These are phyloP conservation scores for Brevimyrus niger DNA, from an alignment of 2,113 vertebrate species.

Conservation along the genomic window DNA sequence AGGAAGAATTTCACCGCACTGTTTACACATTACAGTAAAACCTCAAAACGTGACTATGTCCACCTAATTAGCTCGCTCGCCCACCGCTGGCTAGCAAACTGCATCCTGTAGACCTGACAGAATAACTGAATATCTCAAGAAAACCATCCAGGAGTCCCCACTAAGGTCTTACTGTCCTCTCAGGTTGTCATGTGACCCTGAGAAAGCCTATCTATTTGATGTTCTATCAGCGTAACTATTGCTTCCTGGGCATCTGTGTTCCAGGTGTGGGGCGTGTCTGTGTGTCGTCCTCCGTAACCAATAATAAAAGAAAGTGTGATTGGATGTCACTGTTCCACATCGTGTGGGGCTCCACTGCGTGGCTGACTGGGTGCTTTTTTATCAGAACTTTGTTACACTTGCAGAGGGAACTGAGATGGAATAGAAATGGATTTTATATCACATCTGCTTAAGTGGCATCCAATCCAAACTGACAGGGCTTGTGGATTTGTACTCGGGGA, in stretches of 20 bases:
- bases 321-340: background rate
- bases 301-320: background rate
- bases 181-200: background rate
- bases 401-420: background rate
- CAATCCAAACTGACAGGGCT: background rate
- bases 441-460: background rate
- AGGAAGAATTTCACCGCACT: background rate
- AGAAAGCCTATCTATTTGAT: background rate
- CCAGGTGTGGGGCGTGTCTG: background rate
- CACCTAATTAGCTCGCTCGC: background rate
- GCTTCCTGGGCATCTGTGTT: background rate
- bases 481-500: background rate
- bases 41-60: background rate
- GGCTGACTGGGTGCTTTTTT: background rate
- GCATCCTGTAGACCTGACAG: background rate
- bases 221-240: background rate
- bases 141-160: background rate
- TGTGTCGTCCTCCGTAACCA: background rate
- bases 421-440: slow-evolving; percentile 8
- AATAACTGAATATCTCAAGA: background rate
- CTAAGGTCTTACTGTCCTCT: background rate
- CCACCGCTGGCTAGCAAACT: background rate
- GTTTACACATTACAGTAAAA: background rate
- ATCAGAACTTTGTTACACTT: background rate
- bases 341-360: background rate